phyloP scores from a whole-genome alignment of 1,140 invertebrate species.

The Sminthurides bifidus region DNA sequence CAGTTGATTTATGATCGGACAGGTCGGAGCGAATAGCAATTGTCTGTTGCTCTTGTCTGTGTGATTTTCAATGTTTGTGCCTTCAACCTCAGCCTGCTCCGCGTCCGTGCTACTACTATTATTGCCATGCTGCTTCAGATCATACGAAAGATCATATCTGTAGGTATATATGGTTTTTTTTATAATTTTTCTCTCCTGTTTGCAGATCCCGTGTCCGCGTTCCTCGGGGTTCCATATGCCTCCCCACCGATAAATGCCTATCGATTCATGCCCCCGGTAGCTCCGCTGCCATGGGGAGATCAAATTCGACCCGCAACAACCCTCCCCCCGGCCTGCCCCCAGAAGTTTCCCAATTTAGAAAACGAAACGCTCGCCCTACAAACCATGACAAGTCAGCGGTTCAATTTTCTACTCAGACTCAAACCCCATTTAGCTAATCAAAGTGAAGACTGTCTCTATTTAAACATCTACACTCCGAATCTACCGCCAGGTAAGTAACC shows the following conservation, averaged over 20 bases:
- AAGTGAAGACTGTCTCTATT: slow-evolving; percentile 77
- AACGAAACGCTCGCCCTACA: slow-evolving; percentile 55
- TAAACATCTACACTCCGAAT: slow-evolving; percentile 45
- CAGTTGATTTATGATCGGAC: no score
- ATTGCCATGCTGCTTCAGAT: background rate
- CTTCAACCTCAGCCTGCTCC: background rate
- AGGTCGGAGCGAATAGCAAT: no score
- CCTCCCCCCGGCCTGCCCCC: slow-evolving; percentile 64
- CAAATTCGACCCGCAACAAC: slow-evolving; percentile 59
- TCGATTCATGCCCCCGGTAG: slow-evolving; percentile 30
- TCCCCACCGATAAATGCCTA: slow-evolving; percentile 30
- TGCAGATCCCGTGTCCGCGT: slow-evolving; percentile 27
- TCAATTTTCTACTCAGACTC: slow-evolving; percentile 51
- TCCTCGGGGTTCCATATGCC: slow-evolving; percentile 27
- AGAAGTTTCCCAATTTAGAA: slow-evolving; percentile 55
- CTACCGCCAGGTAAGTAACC: slow-evolving; percentile 19
- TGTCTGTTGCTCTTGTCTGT: no score
- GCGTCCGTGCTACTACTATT: background rate
- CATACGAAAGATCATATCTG: background rate
- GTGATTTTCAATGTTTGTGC: no score
- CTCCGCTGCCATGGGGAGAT: slow-evolving; percentile 47
- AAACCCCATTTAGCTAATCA: slow-evolving; percentile 58
- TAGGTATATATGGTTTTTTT: background rate
- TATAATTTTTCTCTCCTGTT: slow-evolving; percentile 8
- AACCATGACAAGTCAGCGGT: slow-evolving; percentile 55